Percentiles rank a stretch among this genome's conserved stretches.
Evolutionary conservation across 1,140 invertebrate species (phyloP).

Genomic region (Drosophila nasuta): DNA sequence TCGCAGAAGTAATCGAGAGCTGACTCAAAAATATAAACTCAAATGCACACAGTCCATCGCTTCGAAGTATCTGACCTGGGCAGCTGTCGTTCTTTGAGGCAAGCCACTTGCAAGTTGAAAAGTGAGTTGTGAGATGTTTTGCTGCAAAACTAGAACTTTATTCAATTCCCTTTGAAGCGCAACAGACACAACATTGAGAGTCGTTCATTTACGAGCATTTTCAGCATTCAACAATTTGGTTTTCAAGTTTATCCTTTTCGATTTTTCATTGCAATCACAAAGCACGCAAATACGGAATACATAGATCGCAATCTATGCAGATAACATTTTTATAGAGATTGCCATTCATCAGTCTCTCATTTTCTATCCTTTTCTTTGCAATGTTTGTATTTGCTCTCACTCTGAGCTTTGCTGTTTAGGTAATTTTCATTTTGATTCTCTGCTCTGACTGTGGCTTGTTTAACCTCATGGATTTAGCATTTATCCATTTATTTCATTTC

Average conservation of each 20-base stretch:
- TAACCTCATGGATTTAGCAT: slow-evolving; percentile 19
- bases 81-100: background rate
- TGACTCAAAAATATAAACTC: background rate
- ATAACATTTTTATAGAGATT: slow-evolving; percentile 23
- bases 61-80: background rate
- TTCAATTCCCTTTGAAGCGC: slow-evolving; percentile 23
- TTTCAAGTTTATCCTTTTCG: slow-evolving; percentile 3
- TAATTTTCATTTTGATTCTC: slow-evolving; percentile 13
- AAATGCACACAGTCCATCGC: background rate
- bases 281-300: background rate
- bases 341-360: background rate
- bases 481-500: slow-evolving; percentile 30
- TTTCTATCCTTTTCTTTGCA: background rate
- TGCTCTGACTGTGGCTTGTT: background rate
- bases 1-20: background rate
- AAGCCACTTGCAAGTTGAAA: slow-evolving; percentile 9
- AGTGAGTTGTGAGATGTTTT: slow-evolving; percentile 32
- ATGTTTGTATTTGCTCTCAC: slow-evolving; percentile 19
- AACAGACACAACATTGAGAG: slow-evolving; percentile 7
- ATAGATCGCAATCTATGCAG: background rate
- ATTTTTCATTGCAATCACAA: slow-evolving; percentile 4
- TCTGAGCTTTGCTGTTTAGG: slow-evolving; percentile 14
- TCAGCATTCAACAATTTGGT: background rate
- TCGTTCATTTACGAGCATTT: slow-evolving; percentile 24
- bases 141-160: slow-evolving; percentile 22